Percentiles rank a stretch among this genome's conserved stretches.
Evolutionary conservation across 2,113 vertebrate genomes (phyloP).

Genomic region (Orycteropus afer): DNA sequence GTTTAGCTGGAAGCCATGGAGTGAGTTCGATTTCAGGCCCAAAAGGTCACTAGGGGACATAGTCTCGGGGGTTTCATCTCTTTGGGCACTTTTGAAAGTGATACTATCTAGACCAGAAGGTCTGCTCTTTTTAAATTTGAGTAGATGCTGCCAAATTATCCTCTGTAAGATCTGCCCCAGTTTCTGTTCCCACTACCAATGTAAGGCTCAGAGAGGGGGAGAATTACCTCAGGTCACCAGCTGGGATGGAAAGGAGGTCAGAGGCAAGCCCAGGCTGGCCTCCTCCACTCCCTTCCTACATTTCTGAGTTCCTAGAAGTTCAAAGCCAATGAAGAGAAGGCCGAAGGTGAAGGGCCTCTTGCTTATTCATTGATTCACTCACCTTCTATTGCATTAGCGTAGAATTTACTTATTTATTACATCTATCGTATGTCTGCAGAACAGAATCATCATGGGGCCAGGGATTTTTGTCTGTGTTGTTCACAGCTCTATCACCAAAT

Average conservation of each 20-base stretch:
- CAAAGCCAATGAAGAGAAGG: background rate
- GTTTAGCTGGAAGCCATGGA: too few species aligned
- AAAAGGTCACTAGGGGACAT: too few species aligned
- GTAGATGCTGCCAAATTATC: background rate
- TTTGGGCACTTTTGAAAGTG: background rate
- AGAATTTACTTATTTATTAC: background rate
- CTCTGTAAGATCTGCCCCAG: background rate
- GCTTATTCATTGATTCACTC: background rate
- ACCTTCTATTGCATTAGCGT: background rate
- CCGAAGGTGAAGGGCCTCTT: background rate
- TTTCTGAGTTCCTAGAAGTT: background rate
- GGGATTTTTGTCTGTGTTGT: background rate
- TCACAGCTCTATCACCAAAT: background rate
- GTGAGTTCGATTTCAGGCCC: too few species aligned
- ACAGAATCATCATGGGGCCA: background rate
- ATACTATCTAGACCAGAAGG: background rate
- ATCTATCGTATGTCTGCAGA: background rate
- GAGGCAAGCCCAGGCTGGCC: background rate
- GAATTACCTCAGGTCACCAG: background rate
- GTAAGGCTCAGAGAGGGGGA: background rate
- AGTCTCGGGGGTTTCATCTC: too few species aligned
- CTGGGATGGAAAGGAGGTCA: background rate
- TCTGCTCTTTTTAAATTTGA: constrained; percentile 9
- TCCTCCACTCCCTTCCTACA: background rate
- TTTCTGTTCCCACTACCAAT: background rate